phyloP scores from a whole-genome alignment of 2,888 invertebrate species.

The Silvanus unidentatus region DNA sequence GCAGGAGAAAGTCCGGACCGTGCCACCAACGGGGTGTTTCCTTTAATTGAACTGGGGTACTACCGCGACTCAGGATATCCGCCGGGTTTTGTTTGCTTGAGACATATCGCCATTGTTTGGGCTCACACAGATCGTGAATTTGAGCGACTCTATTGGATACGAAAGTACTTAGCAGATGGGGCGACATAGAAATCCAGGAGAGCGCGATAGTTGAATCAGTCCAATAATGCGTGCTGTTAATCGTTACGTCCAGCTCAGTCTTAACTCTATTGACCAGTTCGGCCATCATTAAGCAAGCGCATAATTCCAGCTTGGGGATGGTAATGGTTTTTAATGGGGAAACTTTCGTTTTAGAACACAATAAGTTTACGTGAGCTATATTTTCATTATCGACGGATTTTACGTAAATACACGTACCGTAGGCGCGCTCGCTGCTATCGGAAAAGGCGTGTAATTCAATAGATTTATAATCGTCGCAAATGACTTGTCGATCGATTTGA shows the following conservation, averaged over 20 bases:
- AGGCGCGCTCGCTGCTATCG: conserved; percentile 1
- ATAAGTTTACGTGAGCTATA: not conserved
- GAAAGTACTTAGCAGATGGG: conserved; percentile 7
- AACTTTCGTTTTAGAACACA: conserved; percentile 15
- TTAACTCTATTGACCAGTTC: conserved; percentile 12
- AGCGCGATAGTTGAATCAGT: conserved; percentile 18
- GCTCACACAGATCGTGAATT: not conserved
- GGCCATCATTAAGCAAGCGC: conserved; percentile 9
- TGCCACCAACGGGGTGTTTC: conserved; percentile 1
- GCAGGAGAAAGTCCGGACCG: not conserved
- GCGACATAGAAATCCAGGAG: conserved; percentile 5
- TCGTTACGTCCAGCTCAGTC: conserved; percentile 3
- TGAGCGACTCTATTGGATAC: conserved; percentile 6
- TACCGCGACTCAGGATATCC: conserved; percentile 4
- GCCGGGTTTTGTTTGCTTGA: conserved; percentile 3
- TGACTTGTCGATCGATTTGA: conserved; percentile 1
- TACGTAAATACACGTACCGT: conserved; percentile 3
- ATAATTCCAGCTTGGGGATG: conserved; percentile 17
- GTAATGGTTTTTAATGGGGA: conserved; percentile 14
- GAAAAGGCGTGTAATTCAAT: conserved; percentile 8
- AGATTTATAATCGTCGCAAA: not conserved
- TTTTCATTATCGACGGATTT: not conserved
- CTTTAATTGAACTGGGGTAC: not conserved
- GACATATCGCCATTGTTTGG: conserved; percentile 1
- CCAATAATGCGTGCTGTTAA: conserved; percentile 13